Conservation (phyloP, 2,888 invertebrate genomes). For the Seladonia tumulorum region DNA sequence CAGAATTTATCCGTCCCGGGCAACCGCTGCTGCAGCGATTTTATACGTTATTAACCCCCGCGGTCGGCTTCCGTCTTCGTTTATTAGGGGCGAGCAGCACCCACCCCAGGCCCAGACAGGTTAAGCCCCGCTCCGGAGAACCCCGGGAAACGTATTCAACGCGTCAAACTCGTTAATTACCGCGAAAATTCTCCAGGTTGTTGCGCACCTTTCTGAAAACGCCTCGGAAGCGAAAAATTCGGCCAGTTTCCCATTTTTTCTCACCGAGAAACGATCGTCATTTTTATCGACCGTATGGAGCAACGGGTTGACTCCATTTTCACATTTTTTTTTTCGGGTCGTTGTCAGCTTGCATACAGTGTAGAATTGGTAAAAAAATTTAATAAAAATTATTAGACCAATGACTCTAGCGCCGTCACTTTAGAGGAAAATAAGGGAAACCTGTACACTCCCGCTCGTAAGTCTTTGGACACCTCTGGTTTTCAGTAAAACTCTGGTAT, state of each 20-base stretch:
- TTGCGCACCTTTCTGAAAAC: neutral
- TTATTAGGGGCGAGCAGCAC: slow-evolving; percentile 20
- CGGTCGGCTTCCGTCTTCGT: slow-evolving; percentile 30
- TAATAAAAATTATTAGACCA: no score
- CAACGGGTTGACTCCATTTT: no score
- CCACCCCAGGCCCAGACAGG: neutral
- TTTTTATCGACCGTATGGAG: no score
- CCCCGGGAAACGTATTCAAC: neutral
- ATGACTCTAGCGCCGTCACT: no score
- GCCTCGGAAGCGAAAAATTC: neutral
- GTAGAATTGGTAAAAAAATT: no score
- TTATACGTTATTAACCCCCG: slow-evolving; percentile 52
- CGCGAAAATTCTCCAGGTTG: neutral
- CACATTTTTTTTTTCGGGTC: no score
- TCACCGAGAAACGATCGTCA: neutral
- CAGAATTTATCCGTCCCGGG: slow-evolving; percentile 15
- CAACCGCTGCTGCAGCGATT: slow-evolving; percentile 31
- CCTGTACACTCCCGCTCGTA: no score
- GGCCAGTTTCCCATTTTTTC: neutral
- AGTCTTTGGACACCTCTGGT: no score
- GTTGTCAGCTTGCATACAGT: no score
- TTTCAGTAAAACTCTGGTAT: no score
- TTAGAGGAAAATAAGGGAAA: no score
- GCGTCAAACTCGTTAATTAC: slow-evolving; percentile 8
- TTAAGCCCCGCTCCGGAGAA: neutral